Evolutionary conservation across 1,140 invertebrate species (phyloP), one percentile per base, ranked within the genome.

Genomic region (Caerostris darwini): DNA sequence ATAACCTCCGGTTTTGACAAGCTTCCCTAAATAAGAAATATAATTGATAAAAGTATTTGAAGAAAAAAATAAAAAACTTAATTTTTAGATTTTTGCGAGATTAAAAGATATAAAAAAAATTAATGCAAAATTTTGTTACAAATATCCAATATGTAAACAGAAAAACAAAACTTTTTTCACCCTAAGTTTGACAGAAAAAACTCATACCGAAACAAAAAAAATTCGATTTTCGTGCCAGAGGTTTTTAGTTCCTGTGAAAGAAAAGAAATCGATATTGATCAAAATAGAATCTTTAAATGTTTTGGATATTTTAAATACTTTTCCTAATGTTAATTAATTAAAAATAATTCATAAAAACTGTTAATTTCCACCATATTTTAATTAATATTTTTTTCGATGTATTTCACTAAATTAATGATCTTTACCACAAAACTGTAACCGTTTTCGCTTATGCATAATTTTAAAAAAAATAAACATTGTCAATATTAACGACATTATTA

Each of bases 161-260:
- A 77, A 77, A 77, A 77, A 77, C 71, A 77, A 34, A 77, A 77
- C 71, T 77, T 77, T 77, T 77, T 77, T 77, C 71, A 53, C 8
- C 67, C 7, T 12, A 77, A 77, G 19, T 77, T 77, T 53, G 71
- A 77, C 12, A 53, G 71, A 77, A 77, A 64, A 77, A 77, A 77
- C 50, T 10, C 7, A 77, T 77, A 77, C 71, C 71, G 71, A 77
- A 77, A 77, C 71, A 50, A 77, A 50, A 50, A 77, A 12, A 14
- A 14, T 53, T 34, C 2, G 71, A 77, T 50, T 77, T 77, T 34
- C 19, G 61, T n/a, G 61, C 61, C 14, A n/a, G 61, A 67, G n/a
- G n/a, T 67, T 12, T 67, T 5, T 67, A 5, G 7, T n/a, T 67
- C 12, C 4, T 34, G 4, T 67, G 61, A 67, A 67, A 67, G 14